Base-by-base conservation (phyloP, 53 echinoderm and acorn worm genomes). In the Paelopatides confundens region DNA sequence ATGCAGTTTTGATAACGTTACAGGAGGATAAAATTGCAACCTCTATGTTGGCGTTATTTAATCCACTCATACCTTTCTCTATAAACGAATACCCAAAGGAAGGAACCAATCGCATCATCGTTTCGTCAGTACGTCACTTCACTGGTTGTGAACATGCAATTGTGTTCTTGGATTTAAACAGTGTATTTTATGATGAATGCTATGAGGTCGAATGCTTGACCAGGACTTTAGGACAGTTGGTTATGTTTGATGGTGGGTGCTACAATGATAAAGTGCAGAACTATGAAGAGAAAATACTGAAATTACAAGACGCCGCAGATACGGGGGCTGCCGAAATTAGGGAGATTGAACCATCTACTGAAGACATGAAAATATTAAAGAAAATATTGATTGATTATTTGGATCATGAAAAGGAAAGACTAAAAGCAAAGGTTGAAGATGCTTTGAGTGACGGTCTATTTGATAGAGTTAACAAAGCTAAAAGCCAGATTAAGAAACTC, bases 1-100 rank as follows among this genome's bases (percentile, higher is more conserved):
- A 79, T 33, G 52, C 51, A 50, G 79, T 52, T 14, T 32, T 79
- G 34, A 53, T 79, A 67, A 11, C 32, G 31, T 79, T 67, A 67
- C 14, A 34, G 8, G 68, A 67, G 68, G 13, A 67, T 5, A 13
- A 3, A 4, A 67, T 31, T 17, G 15, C 68, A 67, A 67, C 17
- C 4, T 31, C 12, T 13, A 15, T 79, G 49, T 52, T 79, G 49
- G 2, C 13, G 11, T 28, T 27, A 2, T 46, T 11, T n/a, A 8
- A 58, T 46, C 74, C 74, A 1, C 26, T 27, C 13, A 39, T 74
- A 15, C 74, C 74, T 21, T 39, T 74, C 14, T 27, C 40, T 8
- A 18, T 39, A 17, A 46, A 74, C 37, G 46, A 36, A 39, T 74
- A 36, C 26, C 15, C 74, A 6, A 2, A 27, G 74, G 11, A 39